Conservation (phyloP, 2,113 vertebrate genomes). For the Neomonachus schauinslandi region DNA sequence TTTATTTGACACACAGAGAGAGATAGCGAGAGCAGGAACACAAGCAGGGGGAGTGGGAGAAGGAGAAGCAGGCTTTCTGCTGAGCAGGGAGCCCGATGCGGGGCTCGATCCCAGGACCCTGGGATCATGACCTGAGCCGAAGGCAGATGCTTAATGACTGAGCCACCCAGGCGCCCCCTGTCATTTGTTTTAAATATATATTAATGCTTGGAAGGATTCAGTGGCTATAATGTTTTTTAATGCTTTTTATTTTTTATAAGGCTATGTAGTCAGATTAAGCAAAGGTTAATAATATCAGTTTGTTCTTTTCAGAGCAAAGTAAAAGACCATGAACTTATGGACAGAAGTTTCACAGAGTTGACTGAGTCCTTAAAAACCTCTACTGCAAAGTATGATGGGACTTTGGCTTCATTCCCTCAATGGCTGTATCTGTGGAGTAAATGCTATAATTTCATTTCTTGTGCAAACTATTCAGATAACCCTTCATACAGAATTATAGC, state of each 20-base stretch:
- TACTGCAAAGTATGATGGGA: constrained; percentile 10
- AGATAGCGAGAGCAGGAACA: no score
- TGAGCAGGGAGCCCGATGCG: no score
- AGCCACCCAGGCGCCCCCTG: not conserved
- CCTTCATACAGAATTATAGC: constrained; percentile 85
- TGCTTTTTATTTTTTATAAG: not conserved
- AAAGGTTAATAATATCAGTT: not conserved
- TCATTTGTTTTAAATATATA: constrained; percentile 28
- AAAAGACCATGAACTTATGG: not conserved
- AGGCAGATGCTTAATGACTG: no score
- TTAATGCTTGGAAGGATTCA: constrained; percentile 6
- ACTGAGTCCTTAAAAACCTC: constrained; percentile 67
- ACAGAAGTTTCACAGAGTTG: constrained; percentile 65
- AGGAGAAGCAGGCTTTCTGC: no score
- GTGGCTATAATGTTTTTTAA: not conserved
- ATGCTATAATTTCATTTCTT: constrained; percentile 86
- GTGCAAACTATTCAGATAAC: constrained; percentile 82
- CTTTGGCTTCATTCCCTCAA: constrained; percentile 71
- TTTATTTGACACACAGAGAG: no score
- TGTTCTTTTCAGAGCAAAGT: not conserved
- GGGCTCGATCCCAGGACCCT: no score
- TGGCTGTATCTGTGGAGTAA: constrained; percentile 73
- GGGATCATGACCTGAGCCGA: no score
- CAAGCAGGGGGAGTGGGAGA: no score
- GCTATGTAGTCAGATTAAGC: not conserved